These are phyloP conservation scores for Poecilia wingei DNA, from an alignment of 2,797 vertebrate species.

Conservation along the genomic window DNA sequence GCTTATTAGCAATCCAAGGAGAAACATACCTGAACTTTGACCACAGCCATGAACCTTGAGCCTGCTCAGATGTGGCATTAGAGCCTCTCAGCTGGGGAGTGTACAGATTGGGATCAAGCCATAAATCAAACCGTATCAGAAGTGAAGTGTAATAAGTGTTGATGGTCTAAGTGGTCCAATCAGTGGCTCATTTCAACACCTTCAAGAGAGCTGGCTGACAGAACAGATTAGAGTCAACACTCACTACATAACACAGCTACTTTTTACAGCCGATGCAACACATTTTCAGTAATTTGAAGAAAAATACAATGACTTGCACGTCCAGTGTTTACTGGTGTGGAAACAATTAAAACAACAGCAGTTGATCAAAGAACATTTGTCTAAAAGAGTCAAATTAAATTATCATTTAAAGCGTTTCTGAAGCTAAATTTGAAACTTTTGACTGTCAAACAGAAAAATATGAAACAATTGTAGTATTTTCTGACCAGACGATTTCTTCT, in stretches of 20 bases:
- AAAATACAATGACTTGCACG: background rate
- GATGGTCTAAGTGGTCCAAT: slow-evolving; percentile 4
- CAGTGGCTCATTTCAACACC: slow-evolving; percentile 4
- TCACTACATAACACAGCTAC: background rate
- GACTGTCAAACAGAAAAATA: background rate
- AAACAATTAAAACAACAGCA: background rate
- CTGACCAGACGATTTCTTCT: background rate
- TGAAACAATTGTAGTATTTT: background rate
- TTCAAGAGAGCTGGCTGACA: slow-evolving; percentile 4
- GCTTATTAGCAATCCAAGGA: slow-evolving; percentile 26
- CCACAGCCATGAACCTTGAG: slow-evolving; percentile 61
- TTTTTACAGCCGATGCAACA: background rate
- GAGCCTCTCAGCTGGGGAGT: background rate
- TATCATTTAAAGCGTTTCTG: background rate
- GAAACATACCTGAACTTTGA: slow-evolving; percentile 51
- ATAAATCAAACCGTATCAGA: slow-evolving; percentile 34
- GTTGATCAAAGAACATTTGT: background rate
- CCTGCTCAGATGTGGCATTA: slow-evolving; percentile 15
- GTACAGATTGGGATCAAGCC: slow-evolving; percentile 10
- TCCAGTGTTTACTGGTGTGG: background rate
- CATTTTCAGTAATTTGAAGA: background rate
- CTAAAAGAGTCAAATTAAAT: background rate
- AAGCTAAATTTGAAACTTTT: background rate
- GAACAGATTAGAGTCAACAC: background rate
- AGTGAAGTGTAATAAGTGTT: slow-evolving; percentile 40